These are phyloP conservation scores for Lepeophtheirus salmonis DNA, from an alignment of 1,140 invertebrate genomes.

Conservation along the genomic window DNA sequence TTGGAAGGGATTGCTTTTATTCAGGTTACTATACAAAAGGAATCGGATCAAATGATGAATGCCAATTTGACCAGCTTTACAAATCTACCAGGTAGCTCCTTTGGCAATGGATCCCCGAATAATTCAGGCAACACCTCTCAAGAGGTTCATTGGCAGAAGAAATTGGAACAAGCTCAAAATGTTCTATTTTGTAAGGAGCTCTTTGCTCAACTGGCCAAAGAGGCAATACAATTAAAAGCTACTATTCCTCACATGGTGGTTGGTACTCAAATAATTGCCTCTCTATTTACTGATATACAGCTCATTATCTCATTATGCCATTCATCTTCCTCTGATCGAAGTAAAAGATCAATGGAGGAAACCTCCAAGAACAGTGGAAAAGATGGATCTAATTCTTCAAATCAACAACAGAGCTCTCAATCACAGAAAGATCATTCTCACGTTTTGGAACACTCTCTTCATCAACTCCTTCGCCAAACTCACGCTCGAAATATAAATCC, in stretches of 20 bases:
- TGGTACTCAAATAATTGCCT: slow-evolving; percentile 88
- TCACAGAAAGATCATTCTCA: slow-evolving; percentile 65
- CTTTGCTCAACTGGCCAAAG: slow-evolving; percentile 77
- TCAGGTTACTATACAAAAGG: slow-evolving; percentile 79
- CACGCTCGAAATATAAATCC: slow-evolving; percentile 81
- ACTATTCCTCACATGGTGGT: slow-evolving; percentile 89
- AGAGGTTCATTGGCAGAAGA: slow-evolving; percentile 79
- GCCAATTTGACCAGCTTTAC: slow-evolving; percentile 19
- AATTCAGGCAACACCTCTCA: slow-evolving; percentile 35
- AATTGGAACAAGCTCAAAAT: slow-evolving; percentile 86
- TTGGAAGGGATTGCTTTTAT: slow-evolving; percentile 88
- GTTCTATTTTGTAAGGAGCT: slow-evolving; percentile 93
- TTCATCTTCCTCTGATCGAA: slow-evolving; percentile 26
- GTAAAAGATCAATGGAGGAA: not conserved
- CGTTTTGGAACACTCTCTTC: slow-evolving; percentile 82
- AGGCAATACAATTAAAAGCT: slow-evolving; percentile 76
- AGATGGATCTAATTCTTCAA: not conserved
- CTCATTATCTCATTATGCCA: slow-evolving; percentile 40
- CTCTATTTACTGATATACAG: slow-evolving; percentile 79
- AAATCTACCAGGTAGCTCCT: slow-evolving; percentile 27
- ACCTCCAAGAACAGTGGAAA: not conserved
- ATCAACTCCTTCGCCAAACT: slow-evolving; percentile 73
- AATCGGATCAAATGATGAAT: slow-evolving; percentile 29
- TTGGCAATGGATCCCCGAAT: slow-evolving; percentile 6
- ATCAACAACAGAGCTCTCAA: not conserved